These are phyloP conservation scores for Phainopepla nitens DNA, from an alignment of 2,113 vertebrate genomes.

Conservation along the genomic window DNA sequence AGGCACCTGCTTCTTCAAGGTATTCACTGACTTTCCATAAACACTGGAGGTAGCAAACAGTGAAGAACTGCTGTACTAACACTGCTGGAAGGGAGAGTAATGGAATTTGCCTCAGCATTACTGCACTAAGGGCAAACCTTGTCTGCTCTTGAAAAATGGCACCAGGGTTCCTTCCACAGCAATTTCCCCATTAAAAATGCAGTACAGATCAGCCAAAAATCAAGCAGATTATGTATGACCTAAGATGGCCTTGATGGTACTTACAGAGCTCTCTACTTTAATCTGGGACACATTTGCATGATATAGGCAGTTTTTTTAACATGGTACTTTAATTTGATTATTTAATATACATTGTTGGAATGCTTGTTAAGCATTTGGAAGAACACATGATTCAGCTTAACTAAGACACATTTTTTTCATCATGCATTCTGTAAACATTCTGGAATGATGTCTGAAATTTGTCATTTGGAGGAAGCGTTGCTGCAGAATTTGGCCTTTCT, in stretches of 20 bases:
- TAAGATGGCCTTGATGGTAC: background rate
- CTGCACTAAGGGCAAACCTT: background rate
- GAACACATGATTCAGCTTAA: background rate
- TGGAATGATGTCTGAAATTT: background rate
- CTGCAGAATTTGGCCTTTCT: background rate
- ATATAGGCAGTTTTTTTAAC: background rate
- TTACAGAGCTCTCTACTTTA: background rate
- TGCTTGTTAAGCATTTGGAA: background rate
- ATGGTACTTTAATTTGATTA: background rate
- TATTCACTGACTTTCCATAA: background rate
- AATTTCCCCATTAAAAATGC: background rate
- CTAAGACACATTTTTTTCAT: background rate
- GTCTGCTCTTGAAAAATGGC: background rate
- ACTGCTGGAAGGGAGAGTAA: background rate
- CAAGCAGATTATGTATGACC: background rate
- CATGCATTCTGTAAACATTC: background rate
- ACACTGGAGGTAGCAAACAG: background rate
- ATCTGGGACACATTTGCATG: background rate
- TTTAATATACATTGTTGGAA: background rate
- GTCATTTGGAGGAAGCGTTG: background rate
- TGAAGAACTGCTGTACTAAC: background rate
- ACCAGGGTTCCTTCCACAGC: background rate
- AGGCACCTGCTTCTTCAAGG: background rate
- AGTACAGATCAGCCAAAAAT: background rate
- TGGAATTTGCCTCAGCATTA: background rate